phyloP scores from a whole-genome alignment of 2,113 vertebrate genomes.

The Apodemus sylvaticus region DNA sequence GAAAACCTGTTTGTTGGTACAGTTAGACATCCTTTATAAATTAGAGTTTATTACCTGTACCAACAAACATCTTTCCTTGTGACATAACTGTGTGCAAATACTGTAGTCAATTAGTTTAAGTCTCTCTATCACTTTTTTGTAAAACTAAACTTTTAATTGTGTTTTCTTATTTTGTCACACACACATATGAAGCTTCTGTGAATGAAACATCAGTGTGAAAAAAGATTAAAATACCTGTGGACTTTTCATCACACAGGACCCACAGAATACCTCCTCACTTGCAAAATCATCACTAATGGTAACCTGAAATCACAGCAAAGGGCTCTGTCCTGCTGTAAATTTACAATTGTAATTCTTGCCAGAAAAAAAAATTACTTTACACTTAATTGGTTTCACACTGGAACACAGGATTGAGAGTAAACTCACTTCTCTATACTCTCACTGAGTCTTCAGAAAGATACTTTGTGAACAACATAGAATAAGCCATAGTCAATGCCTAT shows the following conservation, averaged over 20 bases:
- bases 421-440: neutral
- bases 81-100: neutral
- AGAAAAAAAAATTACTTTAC: neutral
- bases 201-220: neutral
- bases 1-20: too few species aligned
- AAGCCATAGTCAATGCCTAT: neutral
- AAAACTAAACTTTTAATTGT: neutral
- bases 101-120: neutral
- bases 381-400: neutral
- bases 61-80: neutral
- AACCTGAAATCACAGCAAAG: neutral
- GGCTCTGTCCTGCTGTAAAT: neutral
- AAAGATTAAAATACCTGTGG: neutral
- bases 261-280: too few species aligned
- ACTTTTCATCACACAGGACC: accelerated
- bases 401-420: neutral
- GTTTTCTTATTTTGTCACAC: neutral
- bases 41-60: neutral
- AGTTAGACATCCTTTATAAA: neutral
- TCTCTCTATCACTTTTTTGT: neutral
- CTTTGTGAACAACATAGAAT: neutral
- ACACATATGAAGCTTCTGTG: neutral
- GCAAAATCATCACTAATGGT: neutral
- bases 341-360: neutral
- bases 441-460: neutral